Base-by-base conservation (phyloP, 2,888 invertebrate species). In the Catocala fraxini region DNA sequence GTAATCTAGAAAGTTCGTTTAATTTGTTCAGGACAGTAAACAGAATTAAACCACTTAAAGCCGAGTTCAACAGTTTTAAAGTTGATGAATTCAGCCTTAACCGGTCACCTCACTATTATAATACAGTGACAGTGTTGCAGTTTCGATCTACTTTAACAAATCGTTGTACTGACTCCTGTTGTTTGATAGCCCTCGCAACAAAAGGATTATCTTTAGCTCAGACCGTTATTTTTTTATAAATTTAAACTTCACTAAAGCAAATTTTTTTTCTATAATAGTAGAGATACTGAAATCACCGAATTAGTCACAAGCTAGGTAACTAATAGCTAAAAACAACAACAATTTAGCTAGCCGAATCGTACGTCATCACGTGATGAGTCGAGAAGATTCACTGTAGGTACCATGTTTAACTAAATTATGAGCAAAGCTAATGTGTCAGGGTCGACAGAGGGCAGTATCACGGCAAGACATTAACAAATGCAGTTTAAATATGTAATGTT, bases 341-440 rank as follows among this genome's bases (percentile, higher is more conserved):
- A 52, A 15, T 52, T 33, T 12, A 51, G 51, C 6, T 48, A 15
- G 11, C 49, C 13, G 48, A 42, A 34, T 49, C 13, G 52, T 43
- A 45, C 54, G 45, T 58, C 42, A 56, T 56, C 62, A n/a, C 35
- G 13, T 12, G 11, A 53, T 48, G 48, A 59, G 54, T 47, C 54
- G 59, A 56, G 53, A 62, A 62, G 49, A 61, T 56, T 61, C 62
- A 35, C 49, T 25, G 25, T 25, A 68, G 60, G 58, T 61, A 60
- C 51, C 45, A 25, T 41, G 54, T 68, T 46, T 60, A 53, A 54
- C 49, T 59, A 62, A 69, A 60, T 48, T 57, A 63, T 74, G 73
- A 74, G 56, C 72, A 70, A 75, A 48, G 43, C 13, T 12, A 51
- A 43, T 46, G 60, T 56, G 51, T 61, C 67, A 70, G 60, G 75